A percentile compares a stretch with the other conserved stretches of the same genome.
Conservation (phyloP, 2,797 vertebrate genomes). For the Channa striata region DNA sequence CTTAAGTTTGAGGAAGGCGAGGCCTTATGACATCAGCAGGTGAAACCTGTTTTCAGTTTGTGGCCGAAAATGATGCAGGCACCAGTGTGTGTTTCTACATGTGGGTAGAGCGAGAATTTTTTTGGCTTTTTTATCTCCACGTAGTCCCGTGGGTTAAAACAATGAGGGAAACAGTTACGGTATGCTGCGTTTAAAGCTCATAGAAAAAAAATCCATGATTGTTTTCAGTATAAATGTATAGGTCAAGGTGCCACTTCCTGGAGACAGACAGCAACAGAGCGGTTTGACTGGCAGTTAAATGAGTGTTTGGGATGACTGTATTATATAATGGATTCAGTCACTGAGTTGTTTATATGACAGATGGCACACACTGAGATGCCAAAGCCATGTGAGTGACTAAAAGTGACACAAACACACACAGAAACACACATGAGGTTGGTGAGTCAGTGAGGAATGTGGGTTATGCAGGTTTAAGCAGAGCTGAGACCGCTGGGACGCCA, state of each 20-base stretch:
- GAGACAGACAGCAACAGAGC: neutral
- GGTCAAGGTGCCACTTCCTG: neutral
- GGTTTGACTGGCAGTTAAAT: conserved; percentile 50
- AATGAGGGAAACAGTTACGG: neutral
- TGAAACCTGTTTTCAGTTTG: conserved; percentile 77
- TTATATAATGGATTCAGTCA: conserved; percentile 71
- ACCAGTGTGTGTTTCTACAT: conserved; percentile 36
- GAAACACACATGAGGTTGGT: conserved; percentile 49
- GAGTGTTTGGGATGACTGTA: conserved; percentile 5
- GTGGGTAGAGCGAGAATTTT: conserved; percentile 29
- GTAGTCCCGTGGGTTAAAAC: conserved; percentile 21
- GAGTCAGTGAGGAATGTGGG: conserved; percentile 80
- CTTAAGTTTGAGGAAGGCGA: conserved; percentile 61
- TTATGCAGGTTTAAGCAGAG: conserved; percentile 65
- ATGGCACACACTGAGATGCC: conserved; percentile 12
- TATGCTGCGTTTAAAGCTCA: neutral
- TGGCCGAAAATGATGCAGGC: conserved; percentile 72
- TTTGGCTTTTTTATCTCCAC: conserved; percentile 35
- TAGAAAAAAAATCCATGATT: neutral
- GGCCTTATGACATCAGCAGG: conserved; percentile 74
- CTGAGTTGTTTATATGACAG: conserved; percentile 56
- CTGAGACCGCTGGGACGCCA: conserved; percentile 70
- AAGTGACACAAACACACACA: conserved; percentile 36
- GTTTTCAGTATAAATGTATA: neutral
- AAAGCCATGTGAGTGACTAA: conserved; percentile 17